phyloP scores from a whole-genome alignment of 2,888 invertebrate genomes.

The Blera fallax region DNA sequence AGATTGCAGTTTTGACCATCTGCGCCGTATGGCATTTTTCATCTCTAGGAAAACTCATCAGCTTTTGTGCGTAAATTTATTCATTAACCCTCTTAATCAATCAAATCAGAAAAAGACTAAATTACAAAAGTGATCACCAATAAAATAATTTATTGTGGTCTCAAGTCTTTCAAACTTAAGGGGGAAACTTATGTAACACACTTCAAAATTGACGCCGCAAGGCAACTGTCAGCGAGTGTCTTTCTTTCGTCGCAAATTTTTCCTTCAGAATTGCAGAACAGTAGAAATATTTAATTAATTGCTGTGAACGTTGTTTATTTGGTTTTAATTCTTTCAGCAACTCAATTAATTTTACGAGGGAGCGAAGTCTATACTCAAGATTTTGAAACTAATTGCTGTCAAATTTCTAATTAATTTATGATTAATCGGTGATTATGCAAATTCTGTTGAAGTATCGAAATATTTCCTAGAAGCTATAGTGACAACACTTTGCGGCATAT shows the following conservation, averaged over 20 bases:
- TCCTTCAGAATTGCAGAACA: background rate
- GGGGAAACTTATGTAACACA: too few species aligned
- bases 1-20: too few species aligned
- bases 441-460: background rate
- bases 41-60: too few species aligned
- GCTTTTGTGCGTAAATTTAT: too few species aligned
- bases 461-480: background rate
- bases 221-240: background rate
- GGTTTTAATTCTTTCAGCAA: background rate
- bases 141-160: background rate
- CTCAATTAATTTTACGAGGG: constrained; percentile 1
- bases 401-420: background rate
- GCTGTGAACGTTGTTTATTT: background rate
- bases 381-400: background rate
- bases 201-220: background rate
- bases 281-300: background rate
- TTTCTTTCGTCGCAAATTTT: background rate
- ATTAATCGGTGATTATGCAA: constrained; percentile 1
- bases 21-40: too few species aligned
- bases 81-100: background rate
- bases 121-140: background rate
- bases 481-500: background rate
- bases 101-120: background rate
- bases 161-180: background rate
- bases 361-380: background rate